phyloP scores from a whole-genome alignment of 2,797 vertebrate genomes.

The Setipinna tenuifilis region DNA sequence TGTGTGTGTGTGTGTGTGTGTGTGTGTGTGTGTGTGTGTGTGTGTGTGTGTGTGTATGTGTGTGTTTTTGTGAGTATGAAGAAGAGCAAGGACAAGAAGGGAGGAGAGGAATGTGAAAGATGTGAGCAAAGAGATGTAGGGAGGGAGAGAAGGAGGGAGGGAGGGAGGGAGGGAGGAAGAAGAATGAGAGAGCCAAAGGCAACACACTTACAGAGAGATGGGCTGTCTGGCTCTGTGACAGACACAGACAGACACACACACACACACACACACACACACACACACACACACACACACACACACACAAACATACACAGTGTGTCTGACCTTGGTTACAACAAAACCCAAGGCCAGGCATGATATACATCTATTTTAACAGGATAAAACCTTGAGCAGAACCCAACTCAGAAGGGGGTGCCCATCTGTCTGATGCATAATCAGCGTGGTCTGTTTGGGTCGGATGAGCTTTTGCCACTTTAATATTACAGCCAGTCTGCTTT shows the following conservation, averaged over 20 bases:
- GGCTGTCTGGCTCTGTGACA: neutral
- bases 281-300: neutral
- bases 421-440: neutral
- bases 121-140: constrained; percentile 23
- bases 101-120: constrained; percentile 19
- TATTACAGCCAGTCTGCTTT: constrained; percentile 28
- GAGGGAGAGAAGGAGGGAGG: constrained; percentile 23
- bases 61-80: constrained; percentile 12
- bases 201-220: constrained; percentile 25
- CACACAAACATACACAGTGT: neutral
- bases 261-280: no score
- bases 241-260: neutral
- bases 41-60: constrained; percentile 20
- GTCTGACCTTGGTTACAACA: constrained; percentile 2
- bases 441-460: no score
- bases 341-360: neutral
- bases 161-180: constrained; percentile 30
- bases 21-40: neutral
- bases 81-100: constrained; percentile 6
- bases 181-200: constrained; percentile 25
- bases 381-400: no score
- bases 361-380: neutral
- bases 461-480: no score
- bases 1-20: neutral
- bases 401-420: no score